A percentile compares a stretch with the other conserved stretches of the same genome.
phyloP scores from a whole-genome alignment of 2,797 vertebrate species.

The Syncerus caffer region DNA sequence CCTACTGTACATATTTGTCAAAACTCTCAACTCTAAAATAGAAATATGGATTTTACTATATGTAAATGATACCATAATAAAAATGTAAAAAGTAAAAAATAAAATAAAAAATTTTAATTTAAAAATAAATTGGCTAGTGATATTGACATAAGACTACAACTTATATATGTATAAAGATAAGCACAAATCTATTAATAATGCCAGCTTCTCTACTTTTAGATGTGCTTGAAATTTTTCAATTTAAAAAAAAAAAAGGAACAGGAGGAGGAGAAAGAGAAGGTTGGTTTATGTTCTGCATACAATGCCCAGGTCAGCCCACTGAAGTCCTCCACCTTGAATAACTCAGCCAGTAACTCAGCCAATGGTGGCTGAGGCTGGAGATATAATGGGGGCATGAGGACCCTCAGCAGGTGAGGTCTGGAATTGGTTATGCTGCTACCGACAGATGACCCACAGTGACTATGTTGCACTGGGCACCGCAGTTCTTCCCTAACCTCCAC shows the following conservation, averaged over 20 bases:
- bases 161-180: not conserved
- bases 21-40: not conserved
- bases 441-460: not conserved
- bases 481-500: not conserved
- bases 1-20: not conserved
- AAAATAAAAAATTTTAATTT: not conserved
- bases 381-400: not conserved
- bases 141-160: not conserved
- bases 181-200: not conserved
- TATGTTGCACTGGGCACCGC: not conserved
- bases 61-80: not conserved
- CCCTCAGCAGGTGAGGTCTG: not conserved
- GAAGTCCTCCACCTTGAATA: not conserved
- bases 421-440: not conserved
- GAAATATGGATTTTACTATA: not conserved
- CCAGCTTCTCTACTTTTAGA: not conserved
- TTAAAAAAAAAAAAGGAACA: not conserved
- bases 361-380: not conserved
- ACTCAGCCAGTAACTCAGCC: not conserved
- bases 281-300: not conserved
- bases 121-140: not conserved
- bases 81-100: not conserved
- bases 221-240: conserved; percentile 22
- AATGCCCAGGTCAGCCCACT: not conserved
- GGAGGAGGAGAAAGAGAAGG: not conserved